Evolutionary conservation across 1,140 invertebrate genomes (phyloP).

Genomic region (Drosophila erecta): DNA sequence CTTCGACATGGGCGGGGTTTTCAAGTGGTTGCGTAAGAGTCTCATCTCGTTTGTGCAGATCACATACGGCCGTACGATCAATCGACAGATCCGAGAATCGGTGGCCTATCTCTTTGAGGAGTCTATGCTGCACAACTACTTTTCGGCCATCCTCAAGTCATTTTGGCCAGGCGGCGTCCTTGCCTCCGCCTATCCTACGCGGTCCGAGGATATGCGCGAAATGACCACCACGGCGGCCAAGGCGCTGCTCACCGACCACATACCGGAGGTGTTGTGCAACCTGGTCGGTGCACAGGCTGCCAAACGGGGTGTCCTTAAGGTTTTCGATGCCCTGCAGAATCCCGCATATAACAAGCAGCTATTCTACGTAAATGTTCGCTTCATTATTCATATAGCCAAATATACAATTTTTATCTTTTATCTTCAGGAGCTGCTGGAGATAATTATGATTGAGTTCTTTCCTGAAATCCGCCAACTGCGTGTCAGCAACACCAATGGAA

Average conservation of each 20-base stretch:
- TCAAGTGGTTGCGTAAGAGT: conserved; percentile 93
- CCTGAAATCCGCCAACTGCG: conserved; percentile 87
- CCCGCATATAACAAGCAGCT: conserved; percentile 95
- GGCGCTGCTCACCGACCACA: conserved; percentile 88
- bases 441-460: conserved; percentile 90
- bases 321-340: conserved; percentile 95
- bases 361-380: conserved; percentile 91
- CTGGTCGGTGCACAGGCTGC: conserved; percentile 94
- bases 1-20: conserved; percentile 94
- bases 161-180: conserved; percentile 94
- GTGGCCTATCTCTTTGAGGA: conserved; percentile 95
- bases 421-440: conserved; percentile 90
- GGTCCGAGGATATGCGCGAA: conserved; percentile 90
- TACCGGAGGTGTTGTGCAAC: conserved; percentile 92
- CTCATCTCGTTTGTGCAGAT: conserved; percentile 96
- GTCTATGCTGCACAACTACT: conserved; percentile 95
- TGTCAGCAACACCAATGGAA: conserved; percentile 53
- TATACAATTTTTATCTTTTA: background rate
- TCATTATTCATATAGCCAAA: too few species aligned
- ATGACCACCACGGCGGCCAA: conserved; percentile 84
- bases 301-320: conserved; percentile 92
- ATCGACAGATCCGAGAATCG: conserved; percentile 95
- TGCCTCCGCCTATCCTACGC: conserved; percentile 85
- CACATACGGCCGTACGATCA: conserved; percentile 95
- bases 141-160: conserved; percentile 92